Percentiles rank a stretch among this genome's conserved stretches.
These are phyloP conservation scores for Eupithecia insigniata DNA, from an alignment of 2,888 invertebrate genomes.

Conservation along the genomic window DNA sequence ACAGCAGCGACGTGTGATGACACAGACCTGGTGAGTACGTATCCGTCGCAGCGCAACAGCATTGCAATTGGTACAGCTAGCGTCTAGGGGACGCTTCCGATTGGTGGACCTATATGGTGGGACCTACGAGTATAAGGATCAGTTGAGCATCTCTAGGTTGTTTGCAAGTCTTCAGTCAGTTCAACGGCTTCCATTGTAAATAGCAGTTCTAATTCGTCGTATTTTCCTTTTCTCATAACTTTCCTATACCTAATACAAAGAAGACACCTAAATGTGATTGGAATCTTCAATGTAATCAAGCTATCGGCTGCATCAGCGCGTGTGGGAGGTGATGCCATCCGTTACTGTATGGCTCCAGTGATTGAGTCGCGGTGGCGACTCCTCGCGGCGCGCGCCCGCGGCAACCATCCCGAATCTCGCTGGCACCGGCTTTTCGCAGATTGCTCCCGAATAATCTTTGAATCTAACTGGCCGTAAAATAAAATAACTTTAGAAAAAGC, in stretches of 20 bases:
- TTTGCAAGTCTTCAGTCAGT: no score
- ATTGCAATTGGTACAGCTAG: no score
- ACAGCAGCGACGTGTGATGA: no score
- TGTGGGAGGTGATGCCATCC: background rate
- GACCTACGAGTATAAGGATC: background rate
- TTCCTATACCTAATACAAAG: background rate
- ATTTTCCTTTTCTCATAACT: background rate
- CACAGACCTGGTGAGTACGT: no score
- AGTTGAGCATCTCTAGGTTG: no score
- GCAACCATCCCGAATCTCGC: slow-evolving; percentile 61
- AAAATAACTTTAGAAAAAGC: slow-evolving; percentile 56
- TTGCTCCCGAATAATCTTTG: slow-evolving; percentile 67
- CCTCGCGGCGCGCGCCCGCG: slow-evolving; percentile 38
- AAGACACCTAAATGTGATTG: background rate
- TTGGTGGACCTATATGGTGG: no score
- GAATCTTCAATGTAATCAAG: background rate
- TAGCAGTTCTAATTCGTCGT: no score
- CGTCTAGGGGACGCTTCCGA: no score
- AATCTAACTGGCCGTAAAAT: slow-evolving; percentile 75
- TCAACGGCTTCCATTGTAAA: no score
- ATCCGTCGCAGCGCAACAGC: no score
- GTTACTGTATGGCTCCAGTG: background rate
- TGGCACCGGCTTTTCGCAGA: slow-evolving; percentile 68
- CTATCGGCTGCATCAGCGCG: slow-evolving; percentile 7
- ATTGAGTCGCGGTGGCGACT: background rate